phyloP scores from a whole-genome alignment of 2,797 vertebrate species.

The Pterois miles region DNA sequence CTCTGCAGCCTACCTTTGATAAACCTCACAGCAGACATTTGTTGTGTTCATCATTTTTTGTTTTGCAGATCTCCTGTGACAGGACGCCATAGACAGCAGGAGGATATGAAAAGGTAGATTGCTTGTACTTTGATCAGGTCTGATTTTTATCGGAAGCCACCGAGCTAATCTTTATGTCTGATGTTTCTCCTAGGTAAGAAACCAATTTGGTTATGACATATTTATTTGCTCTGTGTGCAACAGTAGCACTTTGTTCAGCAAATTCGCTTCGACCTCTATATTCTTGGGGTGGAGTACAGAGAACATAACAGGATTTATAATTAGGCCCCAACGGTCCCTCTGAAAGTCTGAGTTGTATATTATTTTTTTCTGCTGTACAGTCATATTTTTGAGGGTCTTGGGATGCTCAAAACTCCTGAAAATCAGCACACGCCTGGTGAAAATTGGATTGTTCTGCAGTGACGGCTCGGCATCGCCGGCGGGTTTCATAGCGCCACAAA shows the following conservation, averaged over 20 bases:
- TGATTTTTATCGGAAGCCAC: constrained; percentile 9
- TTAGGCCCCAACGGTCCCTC: too few relatives aligned
- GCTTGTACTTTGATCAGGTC: constrained; percentile 51
- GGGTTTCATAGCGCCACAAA: too few relatives aligned
- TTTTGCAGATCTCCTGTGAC: constrained; percentile 7
- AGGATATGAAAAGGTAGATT: constrained; percentile 46
- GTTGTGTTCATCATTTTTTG: neutral
- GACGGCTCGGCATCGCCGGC: too few relatives aligned
- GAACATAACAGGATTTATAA: too few relatives aligned
- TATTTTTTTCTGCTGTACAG: too few relatives aligned
- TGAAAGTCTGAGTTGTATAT: too few relatives aligned
- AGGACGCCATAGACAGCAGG: neutral
- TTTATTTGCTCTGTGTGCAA: constrained; percentile 23
- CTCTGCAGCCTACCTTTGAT: neutral
- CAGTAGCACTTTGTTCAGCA: constrained; percentile 34
- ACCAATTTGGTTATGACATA: constrained; percentile 32
- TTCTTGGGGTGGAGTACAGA: neutral
- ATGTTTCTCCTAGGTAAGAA: constrained; percentile 33
- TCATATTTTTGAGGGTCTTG: too few relatives aligned
- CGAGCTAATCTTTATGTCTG: constrained; percentile 24
- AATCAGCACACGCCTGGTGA: too few relatives aligned
- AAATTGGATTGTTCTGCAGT: too few relatives aligned
- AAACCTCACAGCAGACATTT: neutral
- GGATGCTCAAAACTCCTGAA: too few relatives aligned
- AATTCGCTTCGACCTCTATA: constrained; percentile 3